Base-by-base conservation (phyloP, 2,888 invertebrate genomes). In the Sepioteuthis lessoniana region DNA sequence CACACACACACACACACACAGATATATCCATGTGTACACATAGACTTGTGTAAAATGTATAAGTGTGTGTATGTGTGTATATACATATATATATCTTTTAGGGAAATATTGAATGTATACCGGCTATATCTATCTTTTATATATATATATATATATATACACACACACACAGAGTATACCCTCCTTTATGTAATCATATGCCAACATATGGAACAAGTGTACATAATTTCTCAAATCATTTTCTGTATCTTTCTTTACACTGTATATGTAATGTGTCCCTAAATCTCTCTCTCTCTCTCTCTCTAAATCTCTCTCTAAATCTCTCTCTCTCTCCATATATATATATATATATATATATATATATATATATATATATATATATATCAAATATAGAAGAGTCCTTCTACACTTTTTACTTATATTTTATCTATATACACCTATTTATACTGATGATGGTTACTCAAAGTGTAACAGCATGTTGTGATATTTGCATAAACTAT, bases 351-450 rank as follows among this genome's bases (percentile, higher is more conserved):
- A n/a, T n/a, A n/a, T n/a, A n/a, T n/a, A n/a, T n/a, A n/a, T n/a
- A n/a, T n/a, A n/a, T n/a, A n/a, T n/a, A 16, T 76, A 76, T 76
- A 76, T n/a, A 10, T 10, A 76, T n/a, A n/a, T 76, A 16, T 76
- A 76, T 76, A 76, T 76, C n/a, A 76, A 76, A 76, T 76, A n/a
- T 76, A 76, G 76, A 76, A 76, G 31, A 76, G 3, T 16, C n/a
- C n/a, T 76, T 76, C 76, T 76, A 76, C 76, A 76, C 76, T 76
- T 76, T 76, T 76, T 76, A 76, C 76, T 76, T 76, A 76, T 76
- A 76, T 76, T 76, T 76, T 76, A 76, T 76, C 76, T 76, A 76
- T 76, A n/a, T 76, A n/a, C 76, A 76, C 76, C 76, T 76, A 76
- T 76, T 76, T 76, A 76, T 76, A 76, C 76, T n/a, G n/a, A 76